Conservation (phyloP, 2,888 invertebrate species). For the Morpho achilles region DNA sequence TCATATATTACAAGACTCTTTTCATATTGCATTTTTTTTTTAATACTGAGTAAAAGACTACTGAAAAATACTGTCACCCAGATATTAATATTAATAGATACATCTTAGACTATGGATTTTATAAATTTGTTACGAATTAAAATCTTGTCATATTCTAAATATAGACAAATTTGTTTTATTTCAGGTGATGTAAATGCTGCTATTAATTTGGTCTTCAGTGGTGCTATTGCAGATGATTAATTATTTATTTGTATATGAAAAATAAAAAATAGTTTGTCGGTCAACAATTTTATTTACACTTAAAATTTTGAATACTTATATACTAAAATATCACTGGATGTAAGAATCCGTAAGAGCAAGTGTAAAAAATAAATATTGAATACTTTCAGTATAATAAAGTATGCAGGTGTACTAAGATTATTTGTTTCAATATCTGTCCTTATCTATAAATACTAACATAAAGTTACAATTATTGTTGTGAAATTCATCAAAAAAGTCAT, state of each 20-base stretch:
- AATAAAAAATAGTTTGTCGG: conserved; percentile 22
- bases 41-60: no score
- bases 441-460: no score
- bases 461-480: no score
- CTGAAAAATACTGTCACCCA: no score
- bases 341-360: conserved; percentile 45
- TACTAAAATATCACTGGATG: conserved; percentile 55
- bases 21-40: no score
- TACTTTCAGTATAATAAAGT: conserved; percentile 21
- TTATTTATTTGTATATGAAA: not conserved
- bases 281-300: conserved; percentile 36
- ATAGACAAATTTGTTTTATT: conserved; percentile 37
- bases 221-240: conserved; percentile 62
- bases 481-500: no score
- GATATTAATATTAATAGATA: no score
- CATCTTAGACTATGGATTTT: no score
- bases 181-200: conserved; percentile 94
- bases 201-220: conserved; percentile 90
- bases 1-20: no score
- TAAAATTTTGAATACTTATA: conserved; percentile 46
- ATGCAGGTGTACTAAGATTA: conserved; percentile 7
- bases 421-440: conserved; percentile 7
- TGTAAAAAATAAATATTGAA: conserved; percentile 21
- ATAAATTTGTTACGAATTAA: no score
- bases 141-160: not conserved